phyloP scores from a whole-genome alignment of 2,113 vertebrate genomes.

The Mionectes macconnelli region DNA sequence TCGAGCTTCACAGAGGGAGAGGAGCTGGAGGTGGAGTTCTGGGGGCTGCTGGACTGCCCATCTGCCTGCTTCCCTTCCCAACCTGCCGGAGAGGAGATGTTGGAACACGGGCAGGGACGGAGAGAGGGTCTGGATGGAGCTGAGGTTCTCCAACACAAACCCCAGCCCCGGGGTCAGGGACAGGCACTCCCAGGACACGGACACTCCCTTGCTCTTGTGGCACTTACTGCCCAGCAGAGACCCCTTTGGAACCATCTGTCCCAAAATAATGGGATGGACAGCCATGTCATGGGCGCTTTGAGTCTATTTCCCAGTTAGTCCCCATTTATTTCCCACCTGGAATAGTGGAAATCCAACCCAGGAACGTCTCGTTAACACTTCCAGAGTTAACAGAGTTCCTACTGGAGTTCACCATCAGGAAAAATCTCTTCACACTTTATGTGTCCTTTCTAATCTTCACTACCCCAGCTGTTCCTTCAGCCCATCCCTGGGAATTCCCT shows the following conservation, averaged over 20 bases:
- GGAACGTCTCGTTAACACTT: background rate
- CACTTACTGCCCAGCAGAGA: background rate
- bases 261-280: fast-evolving
- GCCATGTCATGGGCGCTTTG: fast-evolving
- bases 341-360: background rate
- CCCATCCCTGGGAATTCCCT: background rate
- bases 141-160: fast-evolving
- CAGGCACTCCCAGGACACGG: background rate
- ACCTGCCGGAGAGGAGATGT: conserved; percentile 7
- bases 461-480: background rate
- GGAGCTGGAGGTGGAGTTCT: conserved; percentile 76
- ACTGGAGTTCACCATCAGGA: background rate
- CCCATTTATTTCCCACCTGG: background rate
- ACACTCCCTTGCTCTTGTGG: background rate
- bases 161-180: background rate
- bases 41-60: conserved; percentile 71
- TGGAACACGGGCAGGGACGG: background rate
- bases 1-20: conserved; percentile 80
- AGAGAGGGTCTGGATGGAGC: background rate
- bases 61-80: conserved; percentile 82
- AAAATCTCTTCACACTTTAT: background rate
- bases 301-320: background rate
- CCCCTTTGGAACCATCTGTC: background rate
- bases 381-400: background rate
- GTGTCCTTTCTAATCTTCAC: background rate